Evolutionary conservation across 1,140 invertebrate genomes (phyloP).

Genomic region (Penaeus indicus): DNA sequence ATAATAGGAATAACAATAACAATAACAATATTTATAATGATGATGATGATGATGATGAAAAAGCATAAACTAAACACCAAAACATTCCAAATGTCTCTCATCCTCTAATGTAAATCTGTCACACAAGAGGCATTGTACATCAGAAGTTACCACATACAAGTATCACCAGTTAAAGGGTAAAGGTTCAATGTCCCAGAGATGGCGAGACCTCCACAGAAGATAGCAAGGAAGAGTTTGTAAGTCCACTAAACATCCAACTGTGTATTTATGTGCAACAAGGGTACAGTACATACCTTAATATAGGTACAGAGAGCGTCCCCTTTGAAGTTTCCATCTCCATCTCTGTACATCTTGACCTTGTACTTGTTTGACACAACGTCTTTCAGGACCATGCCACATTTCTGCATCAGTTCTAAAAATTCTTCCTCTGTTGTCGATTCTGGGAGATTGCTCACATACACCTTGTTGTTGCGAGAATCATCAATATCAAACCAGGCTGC

Average conservation of each 20-base stretch:
- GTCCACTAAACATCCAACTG: not conserved
- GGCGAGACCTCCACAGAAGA: not conserved
- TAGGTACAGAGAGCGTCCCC: slow-evolving; percentile 98
- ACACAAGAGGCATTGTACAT: too few species aligned
- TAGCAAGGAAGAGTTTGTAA: not conserved
- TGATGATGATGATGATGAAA: too few species aligned
- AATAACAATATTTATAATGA: too few species aligned
- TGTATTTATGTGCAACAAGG: not conserved
- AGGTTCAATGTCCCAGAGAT: too few species aligned
- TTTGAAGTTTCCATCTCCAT: slow-evolving; percentile 88
- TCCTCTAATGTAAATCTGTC: too few species aligned
- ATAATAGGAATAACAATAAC: too few species aligned
- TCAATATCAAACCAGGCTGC: slow-evolving; percentile 93
- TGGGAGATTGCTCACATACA: slow-evolving; percentile 96
- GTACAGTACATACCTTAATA: slow-evolving; percentile 81
- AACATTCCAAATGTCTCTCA: too few species aligned
- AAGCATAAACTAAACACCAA: too few species aligned
- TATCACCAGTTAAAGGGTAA: too few species aligned
- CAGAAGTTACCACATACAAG: too few species aligned
- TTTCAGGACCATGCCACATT: slow-evolving; percentile 95
- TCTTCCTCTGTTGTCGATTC: slow-evolving; percentile 90
- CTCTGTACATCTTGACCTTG: slow-evolving; percentile 95
- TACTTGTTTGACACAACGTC: slow-evolving; percentile 86
- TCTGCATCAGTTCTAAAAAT: slow-evolving; percentile 92
- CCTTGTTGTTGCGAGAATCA: slow-evolving; percentile 94